These are phyloP conservation scores for Zosterops lateralis DNA, from an alignment of 2,113 vertebrate genomes.

Conservation along the genomic window DNA sequence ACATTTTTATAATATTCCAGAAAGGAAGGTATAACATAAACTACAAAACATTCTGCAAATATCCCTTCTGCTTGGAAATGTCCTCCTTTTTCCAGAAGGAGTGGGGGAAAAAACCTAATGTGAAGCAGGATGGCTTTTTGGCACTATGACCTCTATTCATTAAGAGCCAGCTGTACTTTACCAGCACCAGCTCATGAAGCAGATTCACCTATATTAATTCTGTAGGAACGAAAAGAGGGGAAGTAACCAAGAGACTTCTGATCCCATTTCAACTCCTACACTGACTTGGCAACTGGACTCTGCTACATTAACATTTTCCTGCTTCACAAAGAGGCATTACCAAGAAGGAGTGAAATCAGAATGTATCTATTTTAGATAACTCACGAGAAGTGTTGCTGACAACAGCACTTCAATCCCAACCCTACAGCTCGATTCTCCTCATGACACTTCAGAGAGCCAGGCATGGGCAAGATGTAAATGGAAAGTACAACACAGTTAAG, in stretches of 20 bases:
- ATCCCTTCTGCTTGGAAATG: slow-evolving; percentile 40
- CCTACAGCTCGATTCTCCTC: neutral
- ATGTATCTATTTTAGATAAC: neutral
- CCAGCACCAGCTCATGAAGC: neutral
- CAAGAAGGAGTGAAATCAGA: neutral
- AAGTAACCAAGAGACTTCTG: neutral
- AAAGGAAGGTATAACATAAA: slow-evolving; percentile 37
- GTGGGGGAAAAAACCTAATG: neutral
- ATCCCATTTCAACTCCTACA: neutral
- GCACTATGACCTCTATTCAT: slow-evolving; percentile 36
- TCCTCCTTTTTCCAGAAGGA: slow-evolving; percentile 37
- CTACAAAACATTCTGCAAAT: slow-evolving; percentile 42
- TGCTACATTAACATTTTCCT: neutral
- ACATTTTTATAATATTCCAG: slow-evolving; percentile 37
- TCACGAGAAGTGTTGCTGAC: neutral
- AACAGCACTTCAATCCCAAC: neutral
- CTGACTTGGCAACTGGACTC: neutral
- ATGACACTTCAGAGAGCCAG: neutral
- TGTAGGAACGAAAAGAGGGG: neutral
- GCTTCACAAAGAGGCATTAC: neutral
- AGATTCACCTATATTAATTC: slow-evolving; percentile 23
- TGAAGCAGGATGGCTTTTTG: slow-evolving; percentile 14
- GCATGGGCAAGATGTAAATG: neutral
- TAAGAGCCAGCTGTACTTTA: slow-evolving; percentile 22
- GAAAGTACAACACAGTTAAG: neutral